Evolutionary conservation across 2,888 invertebrate species (phyloP).

Genomic region (Catocala sponsa): DNA sequence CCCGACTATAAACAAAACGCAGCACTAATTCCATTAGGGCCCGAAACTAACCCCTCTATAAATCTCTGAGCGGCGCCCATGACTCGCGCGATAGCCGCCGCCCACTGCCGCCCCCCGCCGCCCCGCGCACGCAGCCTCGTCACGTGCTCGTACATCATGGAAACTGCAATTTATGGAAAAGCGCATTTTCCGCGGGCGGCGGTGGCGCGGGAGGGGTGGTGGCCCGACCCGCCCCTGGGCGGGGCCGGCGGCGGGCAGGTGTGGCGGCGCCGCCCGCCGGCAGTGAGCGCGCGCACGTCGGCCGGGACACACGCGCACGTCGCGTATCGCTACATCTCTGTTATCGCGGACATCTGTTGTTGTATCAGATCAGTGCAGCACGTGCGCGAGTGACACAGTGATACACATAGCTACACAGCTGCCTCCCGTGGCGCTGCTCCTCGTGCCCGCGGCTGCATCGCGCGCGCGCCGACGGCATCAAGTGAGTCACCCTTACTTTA

Average conservation of each 20-base stretch:
- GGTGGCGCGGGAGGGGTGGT: constrained; percentile 26
- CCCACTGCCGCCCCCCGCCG: constrained; percentile 45
- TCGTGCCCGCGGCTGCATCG: not conserved
- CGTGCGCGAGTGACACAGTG: constrained; percentile 51
- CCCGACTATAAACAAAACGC: constrained; percentile 68
- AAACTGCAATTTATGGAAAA: constrained; percentile 64
- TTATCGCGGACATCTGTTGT: constrained; percentile 48
- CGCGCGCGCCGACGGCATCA: constrained; percentile 16
- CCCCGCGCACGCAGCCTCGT: constrained; percentile 39
- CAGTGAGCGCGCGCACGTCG: constrained; percentile 70
- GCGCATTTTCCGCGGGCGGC: constrained; percentile 55
- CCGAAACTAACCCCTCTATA: constrained; percentile 70
- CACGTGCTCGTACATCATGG: constrained; percentile 40
- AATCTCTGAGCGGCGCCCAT: constrained; percentile 67
- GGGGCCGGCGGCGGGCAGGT: constrained; percentile 36
- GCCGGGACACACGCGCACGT: constrained; percentile 56
- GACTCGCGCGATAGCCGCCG: constrained; percentile 57
- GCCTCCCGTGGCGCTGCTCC: constrained; percentile 1
- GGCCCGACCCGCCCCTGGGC: constrained; percentile 39
- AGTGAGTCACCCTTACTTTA: constrained; percentile 26
- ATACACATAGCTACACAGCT: constrained; percentile 12
- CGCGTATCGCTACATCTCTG: constrained; percentile 34
- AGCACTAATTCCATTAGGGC: constrained; percentile 78
- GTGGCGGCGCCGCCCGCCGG: constrained; percentile 40
- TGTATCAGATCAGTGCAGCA: constrained; percentile 45